Evolutionary conservation across 2,888 invertebrate species (phyloP).

Genomic region (Rhimphoctona megacephalus): DNA sequence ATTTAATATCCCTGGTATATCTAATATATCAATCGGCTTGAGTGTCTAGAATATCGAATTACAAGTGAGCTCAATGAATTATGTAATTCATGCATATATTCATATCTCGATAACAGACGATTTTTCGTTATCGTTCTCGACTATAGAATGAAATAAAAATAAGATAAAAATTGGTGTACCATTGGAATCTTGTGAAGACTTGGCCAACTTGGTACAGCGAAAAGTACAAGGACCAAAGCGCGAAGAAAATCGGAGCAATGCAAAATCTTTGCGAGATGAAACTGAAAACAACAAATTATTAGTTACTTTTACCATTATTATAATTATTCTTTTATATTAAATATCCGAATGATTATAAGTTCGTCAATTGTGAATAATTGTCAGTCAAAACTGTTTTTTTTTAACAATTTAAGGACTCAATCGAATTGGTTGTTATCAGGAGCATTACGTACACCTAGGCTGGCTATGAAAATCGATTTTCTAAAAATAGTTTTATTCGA

Average conservation of each 20-base stretch:
- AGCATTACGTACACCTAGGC: too few species aligned
- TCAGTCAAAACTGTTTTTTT: not conserved
- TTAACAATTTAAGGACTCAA: not conserved
- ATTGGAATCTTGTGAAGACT: conserved; percentile 90
- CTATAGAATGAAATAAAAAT: not conserved
- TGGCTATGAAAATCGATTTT: not conserved
- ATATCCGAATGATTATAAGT: not conserved
- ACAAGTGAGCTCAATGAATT: conserved; percentile 62
- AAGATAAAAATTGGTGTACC: conserved; percentile 85
- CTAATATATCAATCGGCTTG: conserved; percentile 65
- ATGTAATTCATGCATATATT: conserved; percentile 57
- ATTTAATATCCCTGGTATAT: conserved; percentile 67
- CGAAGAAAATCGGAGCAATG: conserved; percentile 87
- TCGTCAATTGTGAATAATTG: not conserved
- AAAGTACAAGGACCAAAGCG: conserved; percentile 90
- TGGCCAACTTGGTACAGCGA: conserved; percentile 92
- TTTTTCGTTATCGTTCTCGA: conserved; percentile 1
- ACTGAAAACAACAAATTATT: conserved; percentile 81
- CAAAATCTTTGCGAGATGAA: conserved; percentile 88
- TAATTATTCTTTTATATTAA: not conserved
- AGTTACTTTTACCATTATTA: not conserved
- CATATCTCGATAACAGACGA: not conserved
- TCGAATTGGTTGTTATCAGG: too few species aligned
- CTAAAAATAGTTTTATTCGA: not conserved
- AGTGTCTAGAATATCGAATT: conserved; percentile 68